These are phyloP conservation scores for Melanotaenia nigrans DNA, from an alignment of 2,797 vertebrate species.

Conservation along the genomic window DNA sequence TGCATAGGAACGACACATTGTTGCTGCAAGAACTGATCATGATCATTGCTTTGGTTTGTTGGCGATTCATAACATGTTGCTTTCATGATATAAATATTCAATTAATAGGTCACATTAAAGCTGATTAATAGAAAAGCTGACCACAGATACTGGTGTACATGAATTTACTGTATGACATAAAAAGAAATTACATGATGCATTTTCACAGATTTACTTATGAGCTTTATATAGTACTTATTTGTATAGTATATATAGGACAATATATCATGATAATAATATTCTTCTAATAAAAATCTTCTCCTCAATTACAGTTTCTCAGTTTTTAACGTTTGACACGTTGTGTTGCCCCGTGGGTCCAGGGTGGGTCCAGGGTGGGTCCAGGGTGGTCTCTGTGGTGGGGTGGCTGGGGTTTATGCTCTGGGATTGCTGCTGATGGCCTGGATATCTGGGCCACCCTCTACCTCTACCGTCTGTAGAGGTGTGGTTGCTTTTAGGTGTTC, in stretches of 20 bases:
- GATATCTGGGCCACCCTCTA: too few relatives aligned
- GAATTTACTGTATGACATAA: not conserved
- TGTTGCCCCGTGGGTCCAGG: too few relatives aligned
- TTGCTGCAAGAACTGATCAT: conserved; percentile 21
- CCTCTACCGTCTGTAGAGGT: too few relatives aligned
- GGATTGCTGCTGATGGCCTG: too few relatives aligned
- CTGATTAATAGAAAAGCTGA: not conserved
- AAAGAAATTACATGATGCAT: not conserved
- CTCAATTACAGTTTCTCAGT: not conserved
- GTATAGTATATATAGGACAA: not conserved
- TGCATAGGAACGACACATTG: conserved; percentile 39
- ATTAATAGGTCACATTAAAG: not conserved
- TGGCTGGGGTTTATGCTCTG: too few relatives aligned
- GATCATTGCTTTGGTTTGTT: not conserved
- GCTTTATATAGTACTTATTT: not conserved
- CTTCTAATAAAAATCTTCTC: not conserved
- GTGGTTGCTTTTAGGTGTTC: too few relatives aligned
- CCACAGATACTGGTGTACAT: not conserved
- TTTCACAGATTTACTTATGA: not conserved
- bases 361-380: too few relatives aligned
- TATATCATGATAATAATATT: not conserved
- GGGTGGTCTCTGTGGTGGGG: too few relatives aligned
- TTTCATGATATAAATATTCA: conserved; percentile 9
- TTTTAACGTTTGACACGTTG: not conserved
- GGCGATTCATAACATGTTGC: conserved; percentile 3